Percentiles rank a stretch among this genome's conserved stretches.
These are phyloP conservation scores for Druceiella hillmani DNA, from an alignment of 2,888 invertebrate species.

Conservation along the genomic window DNA sequence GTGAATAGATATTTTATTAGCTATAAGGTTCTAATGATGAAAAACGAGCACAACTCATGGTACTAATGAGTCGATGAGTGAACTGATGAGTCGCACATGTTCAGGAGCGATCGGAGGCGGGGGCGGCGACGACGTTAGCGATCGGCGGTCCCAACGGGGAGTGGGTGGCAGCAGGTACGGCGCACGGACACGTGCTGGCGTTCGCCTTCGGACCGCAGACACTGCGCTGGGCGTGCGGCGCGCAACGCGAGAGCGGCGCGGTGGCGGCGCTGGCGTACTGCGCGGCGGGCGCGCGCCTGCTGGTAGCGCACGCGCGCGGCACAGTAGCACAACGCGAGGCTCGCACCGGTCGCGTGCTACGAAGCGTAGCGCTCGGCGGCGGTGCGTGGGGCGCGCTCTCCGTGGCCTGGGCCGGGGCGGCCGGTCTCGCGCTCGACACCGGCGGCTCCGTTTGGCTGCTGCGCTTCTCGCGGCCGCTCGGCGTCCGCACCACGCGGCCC, in stretches of 20 bases:
- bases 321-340: constrained; percentile 89
- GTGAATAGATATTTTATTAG: too few relatives aligned
- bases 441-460: constrained; percentile 96
- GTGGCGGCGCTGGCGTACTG: constrained; percentile 83
- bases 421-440: constrained; percentile 66
- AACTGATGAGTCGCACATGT: constrained; percentile 24
- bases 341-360: constrained; percentile 68
- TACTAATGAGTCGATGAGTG: not conserved
- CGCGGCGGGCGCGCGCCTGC: constrained; percentile 76
- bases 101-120: constrained; percentile 84
- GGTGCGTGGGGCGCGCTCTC: constrained; percentile 45
- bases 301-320: constrained; percentile 72
- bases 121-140: constrained; percentile 80
- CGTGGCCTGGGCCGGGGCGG: constrained; percentile 45
- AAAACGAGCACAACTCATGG: not conserved
- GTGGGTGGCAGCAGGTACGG: constrained; percentile 88
- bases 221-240: constrained; percentile 79
- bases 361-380: constrained; percentile 52
- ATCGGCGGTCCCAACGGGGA: constrained; percentile 60
- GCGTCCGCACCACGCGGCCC: constrained; percentile 82
- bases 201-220: constrained; percentile 79
- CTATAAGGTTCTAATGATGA: too few relatives aligned
- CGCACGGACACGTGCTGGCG: constrained; percentile 84
- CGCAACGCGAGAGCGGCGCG: constrained; percentile 66
- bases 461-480: constrained; percentile 81